These are phyloP conservation scores for Notiomystis cincta DNA, from an alignment of 2,113 vertebrate genomes.

Conservation along the genomic window DNA sequence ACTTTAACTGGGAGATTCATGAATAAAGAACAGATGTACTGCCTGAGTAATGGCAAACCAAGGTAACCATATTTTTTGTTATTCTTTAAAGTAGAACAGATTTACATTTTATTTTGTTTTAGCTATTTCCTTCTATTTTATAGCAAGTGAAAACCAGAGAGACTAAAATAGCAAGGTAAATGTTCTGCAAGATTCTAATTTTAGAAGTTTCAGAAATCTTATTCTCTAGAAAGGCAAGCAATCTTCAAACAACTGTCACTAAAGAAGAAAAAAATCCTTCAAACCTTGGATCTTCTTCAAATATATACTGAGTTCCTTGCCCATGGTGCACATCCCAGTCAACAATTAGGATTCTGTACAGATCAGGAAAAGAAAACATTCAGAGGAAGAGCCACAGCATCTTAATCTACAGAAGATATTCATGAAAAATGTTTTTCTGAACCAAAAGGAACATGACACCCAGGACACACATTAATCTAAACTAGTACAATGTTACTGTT, in stretches of 20 bases:
- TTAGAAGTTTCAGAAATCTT: neutral
- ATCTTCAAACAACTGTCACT: neutral
- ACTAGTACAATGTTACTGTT: neutral
- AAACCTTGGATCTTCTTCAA: constrained; percentile 90
- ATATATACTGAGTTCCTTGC: constrained; percentile 89
- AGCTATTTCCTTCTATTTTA: neutral
- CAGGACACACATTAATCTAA: neutral
- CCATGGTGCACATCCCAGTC: constrained; percentile 98
- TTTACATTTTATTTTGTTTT: neutral
- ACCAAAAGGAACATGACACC: neutral
- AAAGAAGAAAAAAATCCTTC: neutral
- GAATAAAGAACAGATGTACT: neutral
- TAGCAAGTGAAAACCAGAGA: neutral
- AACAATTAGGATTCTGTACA: constrained; percentile 87
- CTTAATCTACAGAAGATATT: neutral
- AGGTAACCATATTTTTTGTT: neutral
- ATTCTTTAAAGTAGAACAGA: neutral
- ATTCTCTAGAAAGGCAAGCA: neutral
- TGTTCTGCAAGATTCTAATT: neutral
- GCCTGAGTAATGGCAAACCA: neutral
- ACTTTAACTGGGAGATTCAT: neutral
- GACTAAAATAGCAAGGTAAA: neutral
- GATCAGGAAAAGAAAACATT: constrained; percentile 3
- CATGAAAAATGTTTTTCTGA: neutral
- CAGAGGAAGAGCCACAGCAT: neutral